phyloP scores from a whole-genome alignment of 2,888 invertebrate genomes.

The Dendrolimus houi region DNA sequence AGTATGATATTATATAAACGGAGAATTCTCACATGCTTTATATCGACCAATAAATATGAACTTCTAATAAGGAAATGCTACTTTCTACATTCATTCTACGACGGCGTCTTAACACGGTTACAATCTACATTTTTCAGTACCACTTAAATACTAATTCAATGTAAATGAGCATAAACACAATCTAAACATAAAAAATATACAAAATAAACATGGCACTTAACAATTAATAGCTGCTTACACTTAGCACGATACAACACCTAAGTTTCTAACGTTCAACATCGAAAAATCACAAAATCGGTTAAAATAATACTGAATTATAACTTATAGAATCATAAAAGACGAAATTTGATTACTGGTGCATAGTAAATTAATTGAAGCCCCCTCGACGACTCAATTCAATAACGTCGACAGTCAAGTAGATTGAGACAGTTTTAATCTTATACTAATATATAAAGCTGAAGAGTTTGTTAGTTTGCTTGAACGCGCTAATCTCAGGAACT shows the following conservation, averaged over 20 bases:
- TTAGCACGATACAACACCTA: neutral
- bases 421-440: too few relatives aligned
- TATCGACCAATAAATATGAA: too few relatives aligned
- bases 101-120: neutral
- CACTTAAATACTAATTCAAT: constrained; percentile 3
- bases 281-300: constrained; percentile 3
- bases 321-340: neutral
- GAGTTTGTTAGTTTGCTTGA: too few relatives aligned
- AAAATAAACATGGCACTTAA: constrained; percentile 36
- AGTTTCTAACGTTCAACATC: neutral
- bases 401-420: too few relatives aligned
- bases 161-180: constrained; percentile 7
- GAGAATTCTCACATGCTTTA: too few relatives aligned
- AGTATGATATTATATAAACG: too few relatives aligned
- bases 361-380: too few relatives aligned
- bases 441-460: too few relatives aligned
- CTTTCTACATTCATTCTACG: neutral
- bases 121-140: neutral
- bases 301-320: neutral
- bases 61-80: too few relatives aligned
- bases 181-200: constrained; percentile 10
- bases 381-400: too few relatives aligned
- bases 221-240: constrained; percentile 2
- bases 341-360: too few relatives aligned
- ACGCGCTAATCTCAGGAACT: too few relatives aligned